These are phyloP conservation scores for Phthorimaea operculella DNA, from an alignment of 1,140 invertebrate species.

Conservation along the genomic window DNA sequence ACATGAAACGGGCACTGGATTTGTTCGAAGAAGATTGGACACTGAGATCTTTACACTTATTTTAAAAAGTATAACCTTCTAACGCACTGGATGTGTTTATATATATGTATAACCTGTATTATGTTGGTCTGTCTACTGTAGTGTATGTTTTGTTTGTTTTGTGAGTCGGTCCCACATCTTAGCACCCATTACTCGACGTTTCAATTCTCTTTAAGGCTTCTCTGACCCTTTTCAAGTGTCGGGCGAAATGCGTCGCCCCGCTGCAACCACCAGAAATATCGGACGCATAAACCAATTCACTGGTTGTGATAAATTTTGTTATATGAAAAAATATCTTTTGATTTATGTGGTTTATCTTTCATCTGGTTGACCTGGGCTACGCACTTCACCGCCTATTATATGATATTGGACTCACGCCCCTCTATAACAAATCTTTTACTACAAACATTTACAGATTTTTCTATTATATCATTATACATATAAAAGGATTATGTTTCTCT, in stretches of 20 bases:
- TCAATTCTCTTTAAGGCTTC: conserved; percentile 37
- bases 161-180: conserved; percentile 45
- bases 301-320: too few relatives aligned
- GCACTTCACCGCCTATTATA: too few relatives aligned
- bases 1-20: conserved; percentile 63
- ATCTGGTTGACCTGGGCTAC: too few relatives aligned
- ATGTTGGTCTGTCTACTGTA: background rate
- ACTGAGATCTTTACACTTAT: conserved; percentile 51
- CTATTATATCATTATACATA: conserved; percentile 16
- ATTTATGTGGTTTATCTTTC: too few relatives aligned
- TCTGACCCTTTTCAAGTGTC: background rate
- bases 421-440: conserved; percentile 9
- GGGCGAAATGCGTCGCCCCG: conserved; percentile 17
- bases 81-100: conserved; percentile 30
- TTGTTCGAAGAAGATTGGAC: conserved; percentile 56
- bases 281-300: too few relatives aligned
- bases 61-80: conserved; percentile 20
- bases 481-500: conserved; percentile 23
- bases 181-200: conserved; percentile 46
- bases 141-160: background rate
- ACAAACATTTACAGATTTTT: conserved; percentile 18
- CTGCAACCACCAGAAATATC: conserved; percentile 4
- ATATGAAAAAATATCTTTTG: too few relatives aligned
- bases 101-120: conserved; percentile 8
- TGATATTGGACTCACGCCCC: background rate